A percentile compares a stretch with the other conserved stretches of the same genome.
phyloP scores from a whole-genome alignment of 2,113 vertebrate species.

The Peromyscus californicus region DNA sequence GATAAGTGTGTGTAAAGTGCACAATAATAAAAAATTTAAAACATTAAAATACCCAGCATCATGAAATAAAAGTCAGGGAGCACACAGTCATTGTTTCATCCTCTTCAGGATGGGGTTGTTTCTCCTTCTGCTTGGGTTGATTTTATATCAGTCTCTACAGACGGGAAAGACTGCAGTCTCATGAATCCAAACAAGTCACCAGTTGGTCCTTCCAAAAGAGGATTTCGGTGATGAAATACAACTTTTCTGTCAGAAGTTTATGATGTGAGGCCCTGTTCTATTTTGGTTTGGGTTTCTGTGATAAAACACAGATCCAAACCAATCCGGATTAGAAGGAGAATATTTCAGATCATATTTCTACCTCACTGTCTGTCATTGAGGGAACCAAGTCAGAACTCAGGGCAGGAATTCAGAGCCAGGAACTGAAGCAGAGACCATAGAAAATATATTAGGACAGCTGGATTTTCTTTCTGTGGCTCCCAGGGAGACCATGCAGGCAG shows the following conservation, averaged over 20 bases:
- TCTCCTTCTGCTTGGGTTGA: not conserved
- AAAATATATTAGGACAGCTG: too few relatives aligned
- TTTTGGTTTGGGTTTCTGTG: not conserved
- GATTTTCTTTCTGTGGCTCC: not conserved
- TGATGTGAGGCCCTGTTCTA: too few relatives aligned
- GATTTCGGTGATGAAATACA: not conserved
- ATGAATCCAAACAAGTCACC: not conserved
- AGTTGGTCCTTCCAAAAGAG: not conserved
- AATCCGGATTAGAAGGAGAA: not conserved
- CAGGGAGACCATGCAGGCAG: not conserved
- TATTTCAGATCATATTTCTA: not conserved
- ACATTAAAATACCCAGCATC: too few relatives aligned
- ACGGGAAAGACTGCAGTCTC: too few relatives aligned
- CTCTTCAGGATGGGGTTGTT: too few relatives aligned
- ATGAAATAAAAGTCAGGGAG: too few relatives aligned
- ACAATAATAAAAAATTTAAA: too few relatives aligned
- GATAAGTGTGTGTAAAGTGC: too few relatives aligned
- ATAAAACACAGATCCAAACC: not conserved
- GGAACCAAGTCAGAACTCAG: not conserved
- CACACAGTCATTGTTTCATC: too few relatives aligned
- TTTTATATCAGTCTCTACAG: not conserved
- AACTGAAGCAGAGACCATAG: not conserved
- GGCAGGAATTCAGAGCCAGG: not conserved
- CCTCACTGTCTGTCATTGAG: not conserved
- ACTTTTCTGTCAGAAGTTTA: not conserved